A percentile compares a stretch with the other conserved stretches of the same genome.
Conservation (phyloP, 1,140 invertebrate genomes). For the Alviniconcha marisindica region DNA sequence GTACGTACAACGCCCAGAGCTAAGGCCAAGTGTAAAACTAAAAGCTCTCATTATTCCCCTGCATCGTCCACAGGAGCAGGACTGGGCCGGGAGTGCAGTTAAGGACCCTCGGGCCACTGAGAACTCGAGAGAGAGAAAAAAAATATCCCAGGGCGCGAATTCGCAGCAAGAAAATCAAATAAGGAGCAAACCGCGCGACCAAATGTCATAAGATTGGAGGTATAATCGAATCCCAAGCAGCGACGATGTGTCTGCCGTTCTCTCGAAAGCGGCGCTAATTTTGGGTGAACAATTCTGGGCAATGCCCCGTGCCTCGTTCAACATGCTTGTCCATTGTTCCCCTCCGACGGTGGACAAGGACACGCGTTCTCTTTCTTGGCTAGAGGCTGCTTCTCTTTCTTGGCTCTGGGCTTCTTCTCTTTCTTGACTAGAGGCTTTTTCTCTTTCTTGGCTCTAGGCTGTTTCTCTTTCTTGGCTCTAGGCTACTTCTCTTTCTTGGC, state of each 20-base stretch:
- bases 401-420: too few relatives aligned
- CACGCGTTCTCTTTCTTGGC: too few relatives aligned
- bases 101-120: constrained; percentile 28
- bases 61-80: too few relatives aligned
- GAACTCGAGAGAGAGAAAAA: not conserved
- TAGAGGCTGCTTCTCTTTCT: too few relatives aligned
- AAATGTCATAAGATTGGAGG: constrained; percentile 48
- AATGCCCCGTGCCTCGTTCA: not conserved
- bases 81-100: not conserved
- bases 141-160: constrained; percentile 15
- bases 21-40: too few relatives aligned
- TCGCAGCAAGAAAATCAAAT: constrained; percentile 40
- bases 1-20: too few relatives aligned
- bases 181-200: constrained; percentile 43
- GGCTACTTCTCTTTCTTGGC: not conserved
- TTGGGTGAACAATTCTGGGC: not conserved
- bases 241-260: not conserved
- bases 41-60: too few relatives aligned
- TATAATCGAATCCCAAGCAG: constrained; percentile 40
- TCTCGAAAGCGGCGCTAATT: constrained; percentile 17
- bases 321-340: constrained; percentile 22
- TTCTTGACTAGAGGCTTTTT: too few relatives aligned
- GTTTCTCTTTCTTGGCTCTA: not conserved
- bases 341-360: too few relatives aligned
- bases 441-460: too few relatives aligned